These are phyloP conservation scores for Lasioglossum vierecki DNA, from an alignment of 2,888 invertebrate genomes.

Conservation along the genomic window DNA sequence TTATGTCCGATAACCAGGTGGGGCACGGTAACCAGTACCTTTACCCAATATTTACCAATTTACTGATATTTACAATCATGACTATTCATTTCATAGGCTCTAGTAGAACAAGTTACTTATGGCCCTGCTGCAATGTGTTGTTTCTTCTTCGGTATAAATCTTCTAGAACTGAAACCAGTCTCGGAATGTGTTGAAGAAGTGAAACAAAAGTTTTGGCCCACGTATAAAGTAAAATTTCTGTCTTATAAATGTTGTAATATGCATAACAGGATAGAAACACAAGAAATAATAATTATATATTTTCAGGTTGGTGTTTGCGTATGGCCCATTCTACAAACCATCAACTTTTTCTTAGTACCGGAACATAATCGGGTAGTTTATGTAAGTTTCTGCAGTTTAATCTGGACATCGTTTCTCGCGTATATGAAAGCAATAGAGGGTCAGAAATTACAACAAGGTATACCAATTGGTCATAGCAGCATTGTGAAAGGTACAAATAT, in stretches of 20 bases:
- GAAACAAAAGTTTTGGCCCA: conserved; percentile 89
- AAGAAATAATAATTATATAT: background rate
- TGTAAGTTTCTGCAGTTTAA: conserved; percentile 89
- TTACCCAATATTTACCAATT: too few species aligned
- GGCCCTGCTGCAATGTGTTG: conserved; percentile 91
- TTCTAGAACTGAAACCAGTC: conserved; percentile 89
- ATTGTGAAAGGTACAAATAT: conserved; percentile 20
- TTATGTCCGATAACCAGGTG: too few species aligned
- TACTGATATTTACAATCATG: conserved; percentile 26
- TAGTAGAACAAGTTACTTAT: conserved; percentile 90
- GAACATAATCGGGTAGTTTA: conserved; percentile 91
- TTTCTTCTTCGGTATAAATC: conserved; percentile 91
- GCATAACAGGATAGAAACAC: background rate
- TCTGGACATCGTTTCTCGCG: conserved; percentile 91
- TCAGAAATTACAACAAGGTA: background rate
- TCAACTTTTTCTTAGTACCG: conserved; percentile 89
- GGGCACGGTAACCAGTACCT: too few species aligned
- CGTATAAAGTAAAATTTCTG: conserved; percentile 87
- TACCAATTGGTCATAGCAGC: background rate
- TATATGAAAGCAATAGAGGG: conserved; percentile 89
- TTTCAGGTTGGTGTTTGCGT: conserved; percentile 88
- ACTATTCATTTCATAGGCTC: conserved; percentile 85
- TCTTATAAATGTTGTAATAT: background rate
- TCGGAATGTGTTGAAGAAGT: conserved; percentile 89
- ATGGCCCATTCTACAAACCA: conserved; percentile 90